Percentiles rank a stretch among this genome's conserved stretches.
phyloP scores from a whole-genome alignment of 2,888 invertebrate genomes.

The Nemapogon koenigi region DNA sequence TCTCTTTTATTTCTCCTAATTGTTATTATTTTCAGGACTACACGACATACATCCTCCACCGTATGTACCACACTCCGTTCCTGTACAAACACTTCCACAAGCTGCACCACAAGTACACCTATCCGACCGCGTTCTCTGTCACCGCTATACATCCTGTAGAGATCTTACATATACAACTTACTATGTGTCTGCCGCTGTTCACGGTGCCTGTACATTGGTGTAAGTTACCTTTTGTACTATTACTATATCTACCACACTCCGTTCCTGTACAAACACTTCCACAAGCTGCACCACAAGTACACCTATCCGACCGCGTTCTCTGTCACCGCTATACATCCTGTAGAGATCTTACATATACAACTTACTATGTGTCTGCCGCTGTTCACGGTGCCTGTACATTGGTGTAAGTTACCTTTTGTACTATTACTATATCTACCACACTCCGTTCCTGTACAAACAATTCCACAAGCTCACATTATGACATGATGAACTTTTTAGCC shows the following conservation, averaged over 20 bases:
- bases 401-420: too few relatives aligned
- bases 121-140: slow-evolving; percentile 78
- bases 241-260: slow-evolving; percentile 73
- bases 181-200: slow-evolving; percentile 68
- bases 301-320: slow-evolving; percentile 80
- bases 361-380: slow-evolving; percentile 65
- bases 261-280: slow-evolving; percentile 72
- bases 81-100: slow-evolving; percentile 77
- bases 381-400: slow-evolving; percentile 70
- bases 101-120: slow-evolving; percentile 77
- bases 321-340: slow-evolving; percentile 76
- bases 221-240: too few relatives aligned
- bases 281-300: slow-evolving; percentile 78
- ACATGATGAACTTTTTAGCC: too few relatives aligned
- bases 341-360: slow-evolving; percentile 72
- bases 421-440: slow-evolving; percentile 73
- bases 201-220: slow-evolving; percentile 71
- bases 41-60: slow-evolving; percentile 70
- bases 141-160: slow-evolving; percentile 78
- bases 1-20: too few relatives aligned
- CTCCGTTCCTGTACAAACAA: slow-evolving; percentile 70
- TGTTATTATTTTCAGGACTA: slow-evolving; percentile 60
- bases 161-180: slow-evolving; percentile 68
- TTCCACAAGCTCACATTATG: slow-evolving; percentile 81
- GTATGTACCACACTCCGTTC: slow-evolving; percentile 71